Conservation (phyloP, 2,797 vertebrate species). For the Oryzias dopingdopingensis region DNA sequence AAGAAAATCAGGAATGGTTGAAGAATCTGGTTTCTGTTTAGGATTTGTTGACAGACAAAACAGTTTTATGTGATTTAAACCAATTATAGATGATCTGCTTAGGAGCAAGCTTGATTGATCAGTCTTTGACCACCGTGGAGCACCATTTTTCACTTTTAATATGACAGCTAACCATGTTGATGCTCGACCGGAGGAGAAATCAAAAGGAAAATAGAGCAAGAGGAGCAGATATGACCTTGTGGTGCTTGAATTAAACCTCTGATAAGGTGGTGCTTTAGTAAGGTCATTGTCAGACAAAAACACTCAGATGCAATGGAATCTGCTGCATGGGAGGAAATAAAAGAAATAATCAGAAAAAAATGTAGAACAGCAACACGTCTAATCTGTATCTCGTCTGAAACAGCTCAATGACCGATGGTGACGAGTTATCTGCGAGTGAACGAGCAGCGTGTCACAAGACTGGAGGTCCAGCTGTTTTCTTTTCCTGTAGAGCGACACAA, state of each 20-base stretch:
- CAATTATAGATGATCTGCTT: background rate
- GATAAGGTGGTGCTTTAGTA: constrained; percentile 31
- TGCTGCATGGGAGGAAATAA: constrained; percentile 32
- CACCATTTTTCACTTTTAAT: background rate
- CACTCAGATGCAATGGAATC: constrained; percentile 30
- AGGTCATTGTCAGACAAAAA: constrained; percentile 25
- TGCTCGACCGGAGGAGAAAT: constrained; percentile 9
- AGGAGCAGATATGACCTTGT: constrained; percentile 16
- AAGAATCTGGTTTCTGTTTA: background rate
- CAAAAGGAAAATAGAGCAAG: background rate
- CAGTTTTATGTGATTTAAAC: constrained; percentile 2
- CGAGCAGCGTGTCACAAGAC: constrained; percentile 68
- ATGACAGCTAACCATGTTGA: background rate
- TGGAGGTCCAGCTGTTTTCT: constrained; percentile 36
- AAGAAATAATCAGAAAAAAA: constrained; percentile 44
- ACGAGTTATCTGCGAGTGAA: constrained; percentile 61
- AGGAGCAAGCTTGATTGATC: background rate
- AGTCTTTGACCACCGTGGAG: background rate
- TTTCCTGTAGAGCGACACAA: constrained; percentile 34
- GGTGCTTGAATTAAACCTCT: constrained; percentile 23
- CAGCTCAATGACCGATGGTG: constrained; percentile 29
- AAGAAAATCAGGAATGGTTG: background rate
- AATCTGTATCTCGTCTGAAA: constrained; percentile 47
- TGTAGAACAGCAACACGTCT: constrained; percentile 42
- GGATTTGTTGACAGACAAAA: background rate